phyloP scores from a whole-genome alignment of 2,888 invertebrate genomes.

The Siphlonurus alternatus region DNA sequence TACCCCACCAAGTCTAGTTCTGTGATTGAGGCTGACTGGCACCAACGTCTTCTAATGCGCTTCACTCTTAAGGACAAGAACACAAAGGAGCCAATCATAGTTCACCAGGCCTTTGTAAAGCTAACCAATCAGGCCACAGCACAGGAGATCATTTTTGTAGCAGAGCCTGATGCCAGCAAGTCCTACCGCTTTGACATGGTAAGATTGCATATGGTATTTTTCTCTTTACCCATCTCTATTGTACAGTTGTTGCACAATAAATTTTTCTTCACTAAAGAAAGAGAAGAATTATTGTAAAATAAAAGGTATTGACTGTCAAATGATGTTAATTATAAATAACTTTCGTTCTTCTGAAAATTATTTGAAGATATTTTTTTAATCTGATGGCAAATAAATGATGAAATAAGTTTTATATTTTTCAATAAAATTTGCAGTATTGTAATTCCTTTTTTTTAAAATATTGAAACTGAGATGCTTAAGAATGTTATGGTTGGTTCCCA shows the following conservation, averaged over 20 bases:
- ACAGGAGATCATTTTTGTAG: slow-evolving; percentile 86
- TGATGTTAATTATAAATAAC: too few relatives aligned
- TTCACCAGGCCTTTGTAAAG: slow-evolving; percentile 78
- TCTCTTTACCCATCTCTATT: background rate
- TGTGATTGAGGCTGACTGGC: slow-evolving; percentile 66
- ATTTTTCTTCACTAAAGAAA: too few relatives aligned
- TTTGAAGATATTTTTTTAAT: too few relatives aligned
- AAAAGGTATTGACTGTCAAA: too few relatives aligned
- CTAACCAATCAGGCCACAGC: slow-evolving; percentile 44
- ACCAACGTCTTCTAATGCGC: slow-evolving; percentile 74
- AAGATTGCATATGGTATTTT: slow-evolving; percentile 18
- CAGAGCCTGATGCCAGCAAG: slow-evolving; percentile 63
- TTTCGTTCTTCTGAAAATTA: too few relatives aligned
- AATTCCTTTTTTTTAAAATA: background rate
- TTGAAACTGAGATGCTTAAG: background rate
- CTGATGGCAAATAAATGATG: too few relatives aligned
- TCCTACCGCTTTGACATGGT: slow-evolving; percentile 85
- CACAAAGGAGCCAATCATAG: slow-evolving; percentile 45
- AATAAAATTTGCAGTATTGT: too few relatives aligned
- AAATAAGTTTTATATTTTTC: too few relatives aligned
- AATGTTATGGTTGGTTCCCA: background rate
- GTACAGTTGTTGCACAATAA: too few relatives aligned
- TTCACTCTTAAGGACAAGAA: slow-evolving; percentile 59
- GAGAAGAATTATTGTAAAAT: too few relatives aligned
- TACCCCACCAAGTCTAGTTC: slow-evolving; percentile 54